phyloP scores from a whole-genome alignment of 2,888 invertebrate genomes.

The Dendrolimus pini region DNA sequence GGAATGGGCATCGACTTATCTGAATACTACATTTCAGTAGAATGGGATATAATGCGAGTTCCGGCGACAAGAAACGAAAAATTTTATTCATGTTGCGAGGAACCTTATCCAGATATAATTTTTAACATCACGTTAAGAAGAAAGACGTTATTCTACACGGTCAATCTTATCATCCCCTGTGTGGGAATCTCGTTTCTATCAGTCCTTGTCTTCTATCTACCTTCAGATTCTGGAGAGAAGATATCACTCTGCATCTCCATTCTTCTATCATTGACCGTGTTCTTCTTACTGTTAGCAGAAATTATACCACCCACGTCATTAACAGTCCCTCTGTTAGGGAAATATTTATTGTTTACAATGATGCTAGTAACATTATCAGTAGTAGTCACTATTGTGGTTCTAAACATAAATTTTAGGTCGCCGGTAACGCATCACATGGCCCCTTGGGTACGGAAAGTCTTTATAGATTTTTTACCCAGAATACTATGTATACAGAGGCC shows the following conservation, averaged over 20 bases:
- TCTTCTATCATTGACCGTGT: slow-evolving; percentile 94
- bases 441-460: slow-evolving; percentile 92
- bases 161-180: slow-evolving; percentile 97
- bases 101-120: slow-evolving; percentile 97
- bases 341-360: slow-evolving; percentile 96
- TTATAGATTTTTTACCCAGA: slow-evolving; percentile 90
- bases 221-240: slow-evolving; percentile 98
- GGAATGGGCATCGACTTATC: slow-evolving; percentile 94
- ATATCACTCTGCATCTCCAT: slow-evolving; percentile 97
- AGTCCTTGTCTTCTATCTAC: slow-evolving; percentile 97
- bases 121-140: slow-evolving; percentile 96
- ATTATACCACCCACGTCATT: slow-evolving; percentile 96
- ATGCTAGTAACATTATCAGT: slow-evolving; percentile 94
- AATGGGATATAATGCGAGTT: slow-evolving; percentile 98
- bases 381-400: slow-evolving; percentile 94
- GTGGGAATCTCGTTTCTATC: slow-evolving; percentile 98
- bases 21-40: slow-evolving; percentile 97
- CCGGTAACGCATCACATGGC: slow-evolving; percentile 95
- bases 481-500: slow-evolving; percentile 93
- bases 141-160: slow-evolving; percentile 98
- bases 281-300: slow-evolving; percentile 94
- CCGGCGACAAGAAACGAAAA: slow-evolving; percentile 93
- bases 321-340: slow-evolving; percentile 93
- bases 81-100: slow-evolving; percentile 97
- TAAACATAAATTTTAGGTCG: slow-evolving; percentile 94